These are phyloP conservation scores for Syrmaticus mikado DNA, from an alignment of 2,113 vertebrate genomes.

Conservation along the genomic window DNA sequence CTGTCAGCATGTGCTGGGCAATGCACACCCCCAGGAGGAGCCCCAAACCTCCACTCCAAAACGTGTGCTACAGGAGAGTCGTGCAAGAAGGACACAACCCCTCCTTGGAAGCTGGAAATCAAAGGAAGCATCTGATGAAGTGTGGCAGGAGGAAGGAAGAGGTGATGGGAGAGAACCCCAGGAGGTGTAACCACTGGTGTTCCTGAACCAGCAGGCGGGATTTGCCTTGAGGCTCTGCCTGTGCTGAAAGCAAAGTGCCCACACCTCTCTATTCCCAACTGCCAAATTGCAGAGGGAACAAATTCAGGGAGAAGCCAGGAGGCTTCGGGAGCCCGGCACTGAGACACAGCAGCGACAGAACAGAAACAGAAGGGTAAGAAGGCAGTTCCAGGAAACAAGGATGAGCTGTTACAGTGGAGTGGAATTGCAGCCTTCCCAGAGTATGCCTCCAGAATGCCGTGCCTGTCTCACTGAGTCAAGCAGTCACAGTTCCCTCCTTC, in stretches of 20 bases:
- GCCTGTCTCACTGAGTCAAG: background rate
- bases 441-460: background rate
- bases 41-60: background rate
- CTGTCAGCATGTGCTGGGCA: fast-evolving
- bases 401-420: conserved; percentile 18
- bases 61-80: background rate
- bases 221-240: background rate
- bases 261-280: background rate
- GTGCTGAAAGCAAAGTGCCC: background rate
- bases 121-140: background rate
- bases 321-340: background rate
- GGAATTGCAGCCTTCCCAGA: conserved; percentile 28
- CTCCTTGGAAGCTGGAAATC: background rate
- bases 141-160: background rate
- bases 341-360: background rate
- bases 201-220: background rate
- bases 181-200: background rate
- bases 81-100: background rate
- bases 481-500: conserved; percentile 22
- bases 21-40: background rate
- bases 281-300: background rate
- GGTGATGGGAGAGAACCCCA: conserved; percentile 13
- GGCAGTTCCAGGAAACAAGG: conserved; percentile 22
- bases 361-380: conserved; percentile 13
- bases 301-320: background rate